Percentiles rank a stretch among this genome's conserved stretches.
Evolutionary conservation across 2,797 vertebrate genomes (phyloP).

Genomic region (Thunnus albacares): DNA sequence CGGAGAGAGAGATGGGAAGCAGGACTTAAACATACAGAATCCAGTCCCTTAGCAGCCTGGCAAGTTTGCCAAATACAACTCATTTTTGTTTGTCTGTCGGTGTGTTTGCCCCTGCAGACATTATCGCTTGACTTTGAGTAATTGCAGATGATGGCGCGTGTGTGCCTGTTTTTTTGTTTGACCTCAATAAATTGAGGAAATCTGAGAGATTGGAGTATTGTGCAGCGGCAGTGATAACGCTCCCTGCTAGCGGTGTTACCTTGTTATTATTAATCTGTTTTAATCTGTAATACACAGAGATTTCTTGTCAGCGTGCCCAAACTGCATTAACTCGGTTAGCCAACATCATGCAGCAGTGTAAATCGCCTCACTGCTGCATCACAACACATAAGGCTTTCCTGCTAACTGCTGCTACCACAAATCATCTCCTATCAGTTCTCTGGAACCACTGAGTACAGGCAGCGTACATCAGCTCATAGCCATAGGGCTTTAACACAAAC

Average conservation of each 20-base stretch:
- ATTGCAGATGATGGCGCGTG: constrained; percentile 6
- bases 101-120: constrained; percentile 13
- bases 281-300: constrained; percentile 47
- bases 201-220: constrained; percentile 16
- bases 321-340: constrained; percentile 59
- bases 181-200: constrained; percentile 24
- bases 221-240: constrained; percentile 2
- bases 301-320: constrained; percentile 64
- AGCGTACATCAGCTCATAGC: constrained; percentile 62
- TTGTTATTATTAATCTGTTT: constrained; percentile 62
- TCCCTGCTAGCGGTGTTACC: constrained; percentile 33
- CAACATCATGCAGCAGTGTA: constrained; percentile 61
- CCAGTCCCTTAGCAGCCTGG: constrained; percentile 29
- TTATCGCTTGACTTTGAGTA: constrained; percentile 23
- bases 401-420: constrained; percentile 74
- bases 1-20: constrained; percentile 34
- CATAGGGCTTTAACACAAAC: constrained; percentile 73
- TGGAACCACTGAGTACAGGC: constrained; percentile 59
- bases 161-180: constrained; percentile 38
- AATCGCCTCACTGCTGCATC: constrained; percentile 59
- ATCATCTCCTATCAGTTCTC: constrained; percentile 73
- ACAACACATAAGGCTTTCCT: constrained; percentile 70
- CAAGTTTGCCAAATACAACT: constrained; percentile 20
- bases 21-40: constrained; percentile 31
- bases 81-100: constrained; percentile 9